Evolutionary conservation across 2,888 invertebrate species (phyloP).

Genomic region (Diarsia rubi): DNA sequence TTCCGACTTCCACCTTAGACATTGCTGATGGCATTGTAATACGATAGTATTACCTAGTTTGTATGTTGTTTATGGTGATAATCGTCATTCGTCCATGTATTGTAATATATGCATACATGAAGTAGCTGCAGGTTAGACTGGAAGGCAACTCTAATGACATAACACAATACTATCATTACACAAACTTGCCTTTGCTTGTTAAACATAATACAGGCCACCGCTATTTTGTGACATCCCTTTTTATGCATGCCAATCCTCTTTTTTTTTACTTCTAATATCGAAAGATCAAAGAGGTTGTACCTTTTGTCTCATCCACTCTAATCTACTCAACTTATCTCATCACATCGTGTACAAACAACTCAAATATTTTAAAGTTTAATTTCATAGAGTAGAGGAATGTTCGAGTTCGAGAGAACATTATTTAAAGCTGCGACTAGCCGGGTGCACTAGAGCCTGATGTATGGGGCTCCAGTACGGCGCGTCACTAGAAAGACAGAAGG

Average conservation of each 20-base stretch:
- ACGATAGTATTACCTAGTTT: background rate
- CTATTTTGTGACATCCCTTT: background rate
- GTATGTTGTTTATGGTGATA: background rate
- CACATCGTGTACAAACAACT: background rate
- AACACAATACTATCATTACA: background rate
- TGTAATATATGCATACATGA: too few relatives aligned
- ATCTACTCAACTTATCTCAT: background rate
- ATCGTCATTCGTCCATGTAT: background rate
- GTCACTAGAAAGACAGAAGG: too few relatives aligned
- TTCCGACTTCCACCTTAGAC: background rate
- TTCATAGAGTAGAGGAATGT: slow-evolving; percentile 28
- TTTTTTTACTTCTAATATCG: background rate
- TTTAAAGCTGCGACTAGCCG: slow-evolving; percentile 7
- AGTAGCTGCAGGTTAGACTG: background rate
- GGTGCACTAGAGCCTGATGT: slow-evolving; percentile 40
- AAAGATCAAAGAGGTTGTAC: background rate
- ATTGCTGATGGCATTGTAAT: background rate
- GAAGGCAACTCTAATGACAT: background rate
- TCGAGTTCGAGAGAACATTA: slow-evolving; percentile 20
- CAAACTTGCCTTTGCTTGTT: background rate
- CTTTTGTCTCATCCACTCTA: background rate
- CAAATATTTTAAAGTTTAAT: slow-evolving; percentile 15
- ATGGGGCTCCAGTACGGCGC: slow-evolving; percentile 14
- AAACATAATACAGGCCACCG: background rate
- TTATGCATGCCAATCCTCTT: background rate